Evolutionary conservation across 2,888 invertebrate genomes (phyloP).

Genomic region (Nasonia oneida): DNA sequence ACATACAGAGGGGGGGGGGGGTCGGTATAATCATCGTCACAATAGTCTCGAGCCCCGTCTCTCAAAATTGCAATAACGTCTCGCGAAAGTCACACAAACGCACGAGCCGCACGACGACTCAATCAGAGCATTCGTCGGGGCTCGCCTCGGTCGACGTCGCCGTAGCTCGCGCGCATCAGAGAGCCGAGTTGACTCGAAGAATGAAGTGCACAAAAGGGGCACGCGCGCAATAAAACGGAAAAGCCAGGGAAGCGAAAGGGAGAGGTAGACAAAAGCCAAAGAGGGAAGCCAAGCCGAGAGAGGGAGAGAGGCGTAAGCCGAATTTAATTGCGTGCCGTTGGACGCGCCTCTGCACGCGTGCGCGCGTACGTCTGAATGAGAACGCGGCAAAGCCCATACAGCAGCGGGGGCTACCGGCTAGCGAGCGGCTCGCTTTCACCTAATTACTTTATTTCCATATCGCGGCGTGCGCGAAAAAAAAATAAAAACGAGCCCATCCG

Average conservation of each 20-base stretch:
- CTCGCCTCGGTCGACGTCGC: neutral
- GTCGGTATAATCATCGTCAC: neutral
- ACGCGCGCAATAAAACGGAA: slow-evolving; percentile 47
- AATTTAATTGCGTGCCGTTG: slow-evolving; percentile 64
- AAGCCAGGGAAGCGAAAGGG: neutral
- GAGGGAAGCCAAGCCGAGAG: neutral
- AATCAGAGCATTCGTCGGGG: slow-evolving; percentile 45
- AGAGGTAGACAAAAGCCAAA: neutral
- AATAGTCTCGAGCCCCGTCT: neutral
- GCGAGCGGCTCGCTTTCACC: slow-evolving; percentile 60
- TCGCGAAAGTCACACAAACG: neutral
- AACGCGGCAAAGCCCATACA: slow-evolving; percentile 25
- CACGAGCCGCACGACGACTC: neutral
- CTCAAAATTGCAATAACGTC: neutral
- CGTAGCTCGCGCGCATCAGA: neutral
- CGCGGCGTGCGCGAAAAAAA: slow-evolving; percentile 52
- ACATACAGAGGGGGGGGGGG: too few relatives aligned
- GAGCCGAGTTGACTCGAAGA: slow-evolving; percentile 43
- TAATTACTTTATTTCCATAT: slow-evolving; percentile 68
- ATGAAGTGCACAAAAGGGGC: slow-evolving; percentile 44
- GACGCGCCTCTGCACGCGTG: neutral
- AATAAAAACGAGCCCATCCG: neutral
- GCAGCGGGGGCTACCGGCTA: neutral
- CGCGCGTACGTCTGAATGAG: slow-evolving; percentile 39
- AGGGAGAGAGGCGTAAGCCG: slow-evolving; percentile 52